These are phyloP conservation scores for Actinia tenebrosa DNA, from an alignment of 64 coral and sea anemone genomes.

Conservation along the genomic window DNA sequence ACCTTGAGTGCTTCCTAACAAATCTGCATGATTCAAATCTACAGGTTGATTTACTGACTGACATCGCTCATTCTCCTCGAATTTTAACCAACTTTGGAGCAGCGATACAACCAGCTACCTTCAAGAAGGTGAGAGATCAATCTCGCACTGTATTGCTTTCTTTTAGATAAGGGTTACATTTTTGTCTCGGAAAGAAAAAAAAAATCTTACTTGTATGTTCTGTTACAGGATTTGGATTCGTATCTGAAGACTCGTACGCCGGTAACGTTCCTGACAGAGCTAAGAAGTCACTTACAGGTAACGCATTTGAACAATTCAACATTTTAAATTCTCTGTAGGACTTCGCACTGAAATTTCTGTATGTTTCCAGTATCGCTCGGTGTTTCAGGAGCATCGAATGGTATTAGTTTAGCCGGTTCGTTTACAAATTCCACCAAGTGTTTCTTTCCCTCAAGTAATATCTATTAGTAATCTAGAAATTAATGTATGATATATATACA, in stretches of 20 bases:
- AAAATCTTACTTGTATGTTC: background rate
- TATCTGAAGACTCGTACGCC: conserved; percentile 95
- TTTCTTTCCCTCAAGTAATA: too few species aligned
- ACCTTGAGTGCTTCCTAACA: background rate
- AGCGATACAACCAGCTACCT: conserved; percentile 88
- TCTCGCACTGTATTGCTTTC: too few species aligned
- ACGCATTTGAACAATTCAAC: too few species aligned
- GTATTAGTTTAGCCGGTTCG: too few species aligned
- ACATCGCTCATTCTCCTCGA: conserved; percentile 94
- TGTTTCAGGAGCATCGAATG: too few species aligned
- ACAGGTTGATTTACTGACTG: conserved; percentile 94
- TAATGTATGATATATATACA: too few species aligned
- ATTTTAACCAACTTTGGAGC: conserved; percentile 92
- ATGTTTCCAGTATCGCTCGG: too few species aligned
- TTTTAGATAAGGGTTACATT: background rate
- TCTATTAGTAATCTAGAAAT: too few species aligned
- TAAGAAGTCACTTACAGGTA: conserved; percentile 91
- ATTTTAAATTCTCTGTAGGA: too few species aligned
- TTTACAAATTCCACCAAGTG: too few species aligned
- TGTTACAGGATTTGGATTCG: conserved; percentile 85
- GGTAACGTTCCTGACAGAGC: conserved; percentile 95
- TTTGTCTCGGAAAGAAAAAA: background rate
- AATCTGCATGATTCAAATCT: background rate
- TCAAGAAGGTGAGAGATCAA: conserved; percentile 82
- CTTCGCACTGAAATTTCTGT: too few species aligned